Evolutionary conservation across 2,888 invertebrate species (phyloP), one percentile per base, ranked within the genome.

Genomic region (Bombylius discolor): DNA sequence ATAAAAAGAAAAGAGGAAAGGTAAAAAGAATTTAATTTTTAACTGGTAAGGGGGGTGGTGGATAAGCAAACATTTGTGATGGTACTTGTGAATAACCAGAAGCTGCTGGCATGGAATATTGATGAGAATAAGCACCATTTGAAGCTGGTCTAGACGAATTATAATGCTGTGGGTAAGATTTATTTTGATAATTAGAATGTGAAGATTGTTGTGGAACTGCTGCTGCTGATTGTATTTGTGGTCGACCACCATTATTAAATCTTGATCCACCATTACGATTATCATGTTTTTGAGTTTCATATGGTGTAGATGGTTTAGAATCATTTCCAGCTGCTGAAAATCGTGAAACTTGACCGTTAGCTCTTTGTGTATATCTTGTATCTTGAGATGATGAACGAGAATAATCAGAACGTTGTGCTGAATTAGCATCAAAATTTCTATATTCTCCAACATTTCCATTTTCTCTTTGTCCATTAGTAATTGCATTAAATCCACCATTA

Each of bases 41-140:
- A 64, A 70, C 73, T 57, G 73, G 73, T 62, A 73, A 64, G 57
- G 73, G 71, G 49, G 73, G 73, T 60, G 73, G 73, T 56, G 72
- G 73, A 62, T 70, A 70, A 48, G 71, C 67, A 60, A 67, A 72
- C 65, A 70, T 68, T 59, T 66, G 67, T 47, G 64, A 63, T 11
- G 67, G 65, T 7, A 62, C 61, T 9, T 63, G 55, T 39, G 61
- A 54, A 57, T 62, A 66, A 48, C 62, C 63, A 57, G 66, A 54
- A 63, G 70, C 11, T 13, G 53, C 57, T 63, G 71, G 70, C 66
- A 71, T 70, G 58, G 68, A 70, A 65, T 71, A 72, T 58, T 66
- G 67, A 8, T 67, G 65, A 49, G 51, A 47, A 42, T 51, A 55
- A 23, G 42, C 51, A 55, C 53, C 34, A 36, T 11, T 42, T 23